Evolutionary conservation across 2,888 invertebrate genomes (phyloP), one percentile per base, ranked within the genome.

Genomic region (Mellilla xanthometata): DNA sequence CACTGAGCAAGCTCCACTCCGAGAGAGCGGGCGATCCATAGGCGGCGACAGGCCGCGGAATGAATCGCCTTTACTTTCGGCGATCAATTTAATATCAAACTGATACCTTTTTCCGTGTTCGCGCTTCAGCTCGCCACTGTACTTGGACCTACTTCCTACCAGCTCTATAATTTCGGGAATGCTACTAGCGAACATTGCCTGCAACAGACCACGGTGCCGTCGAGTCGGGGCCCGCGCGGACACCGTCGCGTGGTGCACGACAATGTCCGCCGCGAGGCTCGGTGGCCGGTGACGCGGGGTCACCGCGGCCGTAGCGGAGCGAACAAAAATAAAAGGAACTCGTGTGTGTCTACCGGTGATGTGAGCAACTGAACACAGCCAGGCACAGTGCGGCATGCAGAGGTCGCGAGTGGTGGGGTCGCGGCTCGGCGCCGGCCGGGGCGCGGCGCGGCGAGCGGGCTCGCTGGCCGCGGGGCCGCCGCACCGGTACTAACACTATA

Each of bases 111-210:
- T 97, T 94, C 98, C 98, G 90, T 97, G 96, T 93, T 98, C 98
- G 92, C 97, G 96, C 94, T 98, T 98, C 94, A 97, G 98, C 92
- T 97, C 96, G 91, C 99, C 99, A 92, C 97, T 96, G 94, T 99
- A 99, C 93, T 98, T 98, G 93, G 98, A 97, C 92, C 98, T 96
- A 94, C 96, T 96, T 92, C 98, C 98, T 93, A 99, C 96, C 93
- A 99, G 97, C 93, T 99, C 98, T 93, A 97, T 98, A 93, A 99
- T 98, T 95, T 99, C 99, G 91, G 99, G 99, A 92, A 99, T 97
- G 94, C 97, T 98, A 95, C 97, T 98, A 93, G 99, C 98, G 96
- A 99, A 99, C 95, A 99, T 97, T 93, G 98, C 99, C 98, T 98
- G 95, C 91, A 95, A 94, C 93, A 92, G 93, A 92, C 89, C 89